These are phyloP conservation scores for Lithobates pipiens DNA, from an alignment of 2,797 vertebrate genomes.

Conservation along the genomic window DNA sequence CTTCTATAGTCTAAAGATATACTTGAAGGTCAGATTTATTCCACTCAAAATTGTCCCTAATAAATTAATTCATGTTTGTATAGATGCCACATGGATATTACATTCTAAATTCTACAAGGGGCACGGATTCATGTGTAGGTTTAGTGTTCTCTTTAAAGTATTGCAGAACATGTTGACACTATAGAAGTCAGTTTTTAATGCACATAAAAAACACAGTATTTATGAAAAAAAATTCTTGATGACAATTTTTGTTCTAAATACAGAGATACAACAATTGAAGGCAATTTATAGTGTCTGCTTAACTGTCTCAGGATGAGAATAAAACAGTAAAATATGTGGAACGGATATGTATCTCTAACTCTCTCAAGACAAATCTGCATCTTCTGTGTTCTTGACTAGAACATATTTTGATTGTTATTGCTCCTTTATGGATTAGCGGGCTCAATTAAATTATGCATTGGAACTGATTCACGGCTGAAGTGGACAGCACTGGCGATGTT, in stretches of 20 bases:
- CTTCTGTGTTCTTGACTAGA: constrained; percentile 49
- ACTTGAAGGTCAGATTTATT: background rate
- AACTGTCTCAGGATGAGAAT: constrained; percentile 61
- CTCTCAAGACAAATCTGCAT: constrained; percentile 54
- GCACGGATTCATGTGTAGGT: background rate
- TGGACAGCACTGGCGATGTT: constrained; percentile 17
- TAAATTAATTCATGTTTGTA: background rate
- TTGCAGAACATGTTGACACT: no score
- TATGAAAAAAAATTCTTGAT: background rate
- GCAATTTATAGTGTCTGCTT: constrained; percentile 60
- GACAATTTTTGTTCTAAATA: constrained; percentile 29
- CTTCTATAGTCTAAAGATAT: background rate
- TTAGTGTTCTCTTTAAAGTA: background rate
- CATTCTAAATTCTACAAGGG: background rate
- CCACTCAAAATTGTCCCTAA: background rate
- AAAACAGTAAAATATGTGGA: constrained; percentile 60
- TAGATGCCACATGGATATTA: background rate
- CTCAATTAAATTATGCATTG: constrained; percentile 51
- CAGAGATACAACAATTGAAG: constrained; percentile 39
- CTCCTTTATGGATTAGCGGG: constrained; percentile 45
- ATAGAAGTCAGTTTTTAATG: background rate
- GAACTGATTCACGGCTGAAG: constrained; percentile 39
- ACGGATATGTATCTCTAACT: constrained; percentile 52
- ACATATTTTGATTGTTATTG: constrained; percentile 54
- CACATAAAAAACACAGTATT: background rate